Conservation (phyloP, 2,888 invertebrate species). For the Dastarcus helophoroides region DNA sequence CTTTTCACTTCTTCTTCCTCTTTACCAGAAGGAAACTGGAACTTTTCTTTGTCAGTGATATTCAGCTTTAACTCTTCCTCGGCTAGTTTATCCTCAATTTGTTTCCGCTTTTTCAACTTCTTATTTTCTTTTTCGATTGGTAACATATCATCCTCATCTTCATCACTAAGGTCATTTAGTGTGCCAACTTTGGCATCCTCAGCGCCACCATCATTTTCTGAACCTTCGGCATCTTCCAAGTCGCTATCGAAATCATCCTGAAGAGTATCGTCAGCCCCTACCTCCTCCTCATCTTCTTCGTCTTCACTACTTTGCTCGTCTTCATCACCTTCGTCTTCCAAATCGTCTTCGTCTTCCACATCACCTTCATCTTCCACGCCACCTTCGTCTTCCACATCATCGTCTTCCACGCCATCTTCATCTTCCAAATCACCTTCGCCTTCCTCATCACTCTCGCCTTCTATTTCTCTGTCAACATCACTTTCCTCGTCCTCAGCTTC, state of each 20-base stretch:
- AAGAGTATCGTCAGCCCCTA: slow-evolving; percentile 29
- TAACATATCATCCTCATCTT: slow-evolving; percentile 55
- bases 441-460: slow-evolving; percentile 17
- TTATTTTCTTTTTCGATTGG: slow-evolving; percentile 80
- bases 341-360: slow-evolving; percentile 25
- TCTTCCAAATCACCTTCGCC: slow-evolving; percentile 22
- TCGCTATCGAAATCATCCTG: slow-evolving; percentile 20
- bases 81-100: slow-evolving; percentile 57
- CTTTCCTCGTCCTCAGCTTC: slow-evolving; percentile 21
- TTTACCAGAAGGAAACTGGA: slow-evolving; percentile 67
- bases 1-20: slow-evolving; percentile 60
- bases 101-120: slow-evolving; percentile 62
- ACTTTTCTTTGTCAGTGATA: slow-evolving; percentile 62
- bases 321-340: slow-evolving; percentile 21
- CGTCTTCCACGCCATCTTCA: slow-evolving; percentile 23
- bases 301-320: slow-evolving; percentile 23
- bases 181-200: slow-evolving; percentile 21
- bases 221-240: slow-evolving; percentile 29
- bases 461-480: slow-evolving; percentile 21
- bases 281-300: slow-evolving; percentile 28
- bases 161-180: slow-evolving; percentile 29
- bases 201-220: slow-evolving; percentile 25
- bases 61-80: slow-evolving; percentile 76
- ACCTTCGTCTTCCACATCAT: slow-evolving; percentile 17
- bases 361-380: slow-evolving; percentile 15